phyloP scores from a whole-genome alignment of 2,888 invertebrate genomes.

The Hydraecia micacea region DNA sequence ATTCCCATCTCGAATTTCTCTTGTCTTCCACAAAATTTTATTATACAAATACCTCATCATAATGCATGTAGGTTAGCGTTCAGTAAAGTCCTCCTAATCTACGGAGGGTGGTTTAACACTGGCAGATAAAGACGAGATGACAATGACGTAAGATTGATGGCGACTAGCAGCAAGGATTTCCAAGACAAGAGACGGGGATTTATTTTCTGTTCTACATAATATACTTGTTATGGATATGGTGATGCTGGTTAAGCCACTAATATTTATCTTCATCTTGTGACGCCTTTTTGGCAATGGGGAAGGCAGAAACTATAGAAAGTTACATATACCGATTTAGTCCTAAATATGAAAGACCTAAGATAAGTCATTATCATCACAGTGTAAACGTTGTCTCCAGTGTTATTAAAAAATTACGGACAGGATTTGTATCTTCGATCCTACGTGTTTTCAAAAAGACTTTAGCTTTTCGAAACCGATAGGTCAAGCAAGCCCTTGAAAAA shows the following conservation, averaged over 20 bases:
- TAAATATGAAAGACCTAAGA: not conserved
- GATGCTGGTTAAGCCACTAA: slow-evolving; percentile 5
- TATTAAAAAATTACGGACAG: not conserved
- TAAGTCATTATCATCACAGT: not conserved
- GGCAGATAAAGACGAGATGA: slow-evolving; percentile 66
- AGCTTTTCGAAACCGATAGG: not conserved
- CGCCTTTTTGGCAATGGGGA: not conserved
- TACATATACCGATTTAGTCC: not conserved
- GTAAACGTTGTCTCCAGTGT: not conserved
- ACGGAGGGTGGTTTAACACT: slow-evolving; percentile 50
- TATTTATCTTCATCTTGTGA: slow-evolving; percentile 33
- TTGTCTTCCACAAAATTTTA: slow-evolving; percentile 29
- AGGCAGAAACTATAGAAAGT: not conserved
- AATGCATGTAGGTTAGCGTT: slow-evolving; percentile 56
- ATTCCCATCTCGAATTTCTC: slow-evolving; percentile 14
- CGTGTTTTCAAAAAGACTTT: slow-evolving; percentile 1
- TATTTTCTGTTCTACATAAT: slow-evolving; percentile 58
- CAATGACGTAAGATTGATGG: slow-evolving; percentile 81
- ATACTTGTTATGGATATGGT: slow-evolving; percentile 8
- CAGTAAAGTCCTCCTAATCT: slow-evolving; percentile 60
- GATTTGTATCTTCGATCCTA: not conserved
- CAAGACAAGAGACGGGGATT: slow-evolving; percentile 71
- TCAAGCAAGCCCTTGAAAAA: slow-evolving; percentile 1
- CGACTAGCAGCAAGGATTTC: slow-evolving; percentile 65
- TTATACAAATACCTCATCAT: slow-evolving; percentile 53